Evolutionary conservation across 2,113 vertebrate genomes (phyloP), one percentile per base, ranked within the genome.

Genomic region (Syrmaticus mikado): DNA sequence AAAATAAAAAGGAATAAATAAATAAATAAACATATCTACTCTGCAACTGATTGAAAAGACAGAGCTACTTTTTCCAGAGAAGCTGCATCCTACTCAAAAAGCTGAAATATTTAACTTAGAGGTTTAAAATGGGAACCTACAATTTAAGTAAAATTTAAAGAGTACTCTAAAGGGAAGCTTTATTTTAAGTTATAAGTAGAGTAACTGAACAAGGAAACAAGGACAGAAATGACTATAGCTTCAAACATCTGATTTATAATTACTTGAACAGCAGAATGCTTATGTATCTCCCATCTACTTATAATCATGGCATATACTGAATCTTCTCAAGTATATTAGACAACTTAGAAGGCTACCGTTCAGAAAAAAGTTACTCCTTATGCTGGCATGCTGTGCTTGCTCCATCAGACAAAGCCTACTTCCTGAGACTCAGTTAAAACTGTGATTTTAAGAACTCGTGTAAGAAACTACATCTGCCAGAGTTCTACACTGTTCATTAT

Each of bases 221-320:
- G 97, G 93, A 95, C 95, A 97, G 95, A 97, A 97, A 96, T 19
- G 32, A 96, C 94, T 97, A 94, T 96, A 95, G 92, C 94, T 97
- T 95, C 94, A 97, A 97, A 97, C 96, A 97, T 94, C 97, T 97
- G 96, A 93, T 97, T 97, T 95, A 89, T 92, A 95, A 97, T 97
- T 97, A 97, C 97, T 97, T 97, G 96, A 98, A 96, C 91, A 97
- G 95, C 95, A 97, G 95, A 97, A 94, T 96, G 91, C 89, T 96
- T 94, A 95, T 95, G 83, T 97, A 85, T 96, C 88, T 96, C 76
- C 88, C 92, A 95, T 87, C 93, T 96, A 96, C 97, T 98, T 96
- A 96, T 96, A 97, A 96, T 86, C 61, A 93, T 96, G 95, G 92
- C 86, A 95, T 91, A 50, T 65, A 88, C 70, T 67, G 53, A 83